Conservation (phyloP, 2,888 invertebrate genomes). For the Ellobium chinense region DNA sequence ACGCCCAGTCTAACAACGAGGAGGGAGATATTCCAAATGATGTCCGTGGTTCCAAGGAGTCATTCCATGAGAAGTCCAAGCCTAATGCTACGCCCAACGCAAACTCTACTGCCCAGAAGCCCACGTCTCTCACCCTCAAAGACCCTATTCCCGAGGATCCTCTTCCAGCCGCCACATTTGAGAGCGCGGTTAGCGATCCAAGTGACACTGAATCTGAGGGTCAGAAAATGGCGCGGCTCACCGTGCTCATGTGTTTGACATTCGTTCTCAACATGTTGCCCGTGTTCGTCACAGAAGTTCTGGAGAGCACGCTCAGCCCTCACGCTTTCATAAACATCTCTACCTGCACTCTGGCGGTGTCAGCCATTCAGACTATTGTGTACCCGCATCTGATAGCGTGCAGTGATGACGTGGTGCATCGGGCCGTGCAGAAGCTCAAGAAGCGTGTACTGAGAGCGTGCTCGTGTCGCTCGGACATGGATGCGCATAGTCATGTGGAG, state of each 20-base stretch:
- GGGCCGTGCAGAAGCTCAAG: conserved; percentile 56
- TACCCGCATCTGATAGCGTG: conserved; percentile 70
- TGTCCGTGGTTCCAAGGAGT: neutral
- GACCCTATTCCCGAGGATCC: conserved; percentile 20
- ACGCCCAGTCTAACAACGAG: neutral
- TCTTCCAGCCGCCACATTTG: conserved; percentile 25
- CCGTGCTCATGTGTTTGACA: conserved; percentile 60
- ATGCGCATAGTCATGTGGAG: conserved; percentile 31
- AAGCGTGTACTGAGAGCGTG: neutral
- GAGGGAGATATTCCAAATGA: conserved; percentile 1
- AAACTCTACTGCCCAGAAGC: conserved; percentile 13
- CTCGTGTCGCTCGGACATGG: conserved; percentile 10
- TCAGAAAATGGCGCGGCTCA: conserved; percentile 58
- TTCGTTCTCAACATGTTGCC: conserved; percentile 67
- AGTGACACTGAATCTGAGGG: conserved; percentile 37
- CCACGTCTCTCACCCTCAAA: conserved; percentile 33
- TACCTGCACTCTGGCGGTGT: conserved; percentile 67
- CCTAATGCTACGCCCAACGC: neutral
- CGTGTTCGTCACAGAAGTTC: conserved; percentile 64
- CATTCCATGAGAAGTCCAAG: conserved; percentile 24
- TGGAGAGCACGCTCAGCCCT: conserved; percentile 55
- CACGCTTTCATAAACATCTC: conserved; percentile 65
- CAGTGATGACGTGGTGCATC: conserved; percentile 63
- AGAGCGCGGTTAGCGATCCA: conserved; percentile 25
- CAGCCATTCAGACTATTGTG: conserved; percentile 68